Evolutionary conservation across 2,888 invertebrate species (phyloP), one percentile per base, ranked within the genome.

Genomic region (Cheiracanthium punctorium): DNA sequence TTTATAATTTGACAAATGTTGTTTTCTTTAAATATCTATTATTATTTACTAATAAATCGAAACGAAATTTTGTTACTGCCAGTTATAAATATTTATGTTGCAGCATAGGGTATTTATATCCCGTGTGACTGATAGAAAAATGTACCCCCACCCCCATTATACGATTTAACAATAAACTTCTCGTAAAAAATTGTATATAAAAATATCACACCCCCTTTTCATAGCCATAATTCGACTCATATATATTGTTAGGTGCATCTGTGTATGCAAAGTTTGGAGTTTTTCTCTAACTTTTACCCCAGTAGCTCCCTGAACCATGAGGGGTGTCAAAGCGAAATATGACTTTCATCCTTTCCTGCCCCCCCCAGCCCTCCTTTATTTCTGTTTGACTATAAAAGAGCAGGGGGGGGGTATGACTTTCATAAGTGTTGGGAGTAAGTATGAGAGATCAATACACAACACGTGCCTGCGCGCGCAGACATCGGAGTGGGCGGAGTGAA

Each of bases 341-440:
- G 82, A 76, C 76, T 82, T 75, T 76, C 75, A 75, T 69, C 69
- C 48, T 28, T 58, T 75, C 82, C 48, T 28, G 41, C 82, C 82
- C 75, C 82, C 58, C n/a, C n/a, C n/a, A n/a, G n/a, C n/a, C n/a
- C n/a, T n/a, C n/a, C n/a, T n/a, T n/a, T n/a, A n/a, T n/a, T 30
- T 69, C 74, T 33, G 32, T 70, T 70, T 33, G 33, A 82, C 82
- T 70, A 82, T 82, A 82, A 82, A 82, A 82, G 82, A 82, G 41
- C 74, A 69, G 64, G 82, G 75, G 73, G 82, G n/a, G 65, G n/a
- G n/a, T n/a, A 72, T 71, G 76, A 82, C 82, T 82, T 82, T 82
- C 82, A 76, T 82, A 82, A 82, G 82, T 82, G 82, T 72, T 70
- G 75, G 43, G 75, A 76, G 82, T 82, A 82, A 82, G 82, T 82